phyloP scores from a whole-genome alignment of 2,113 vertebrate genomes.

The Narcine bancroftii region DNA sequence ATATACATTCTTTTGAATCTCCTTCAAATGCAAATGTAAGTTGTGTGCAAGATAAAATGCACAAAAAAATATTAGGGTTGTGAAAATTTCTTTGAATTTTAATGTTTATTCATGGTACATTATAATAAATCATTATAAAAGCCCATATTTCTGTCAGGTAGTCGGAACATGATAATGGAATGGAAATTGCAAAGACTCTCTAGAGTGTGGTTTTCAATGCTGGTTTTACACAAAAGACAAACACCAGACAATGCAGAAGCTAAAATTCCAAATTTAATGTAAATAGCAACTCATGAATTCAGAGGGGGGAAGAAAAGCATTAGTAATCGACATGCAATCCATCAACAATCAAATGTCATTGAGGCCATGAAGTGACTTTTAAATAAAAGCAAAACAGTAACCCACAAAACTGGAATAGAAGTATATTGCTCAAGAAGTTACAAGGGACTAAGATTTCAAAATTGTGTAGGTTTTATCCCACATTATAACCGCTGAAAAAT shows the following conservation, averaged over 20 bases:
- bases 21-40: constrained; percentile 30
- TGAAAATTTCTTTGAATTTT: not conserved
- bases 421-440: not conserved
- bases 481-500: not conserved
- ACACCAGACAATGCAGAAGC: not conserved
- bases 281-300: not conserved
- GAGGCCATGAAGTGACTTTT: not conserved
- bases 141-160: constrained; percentile 31
- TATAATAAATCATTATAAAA: constrained; percentile 24
- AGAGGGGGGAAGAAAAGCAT: not conserved
- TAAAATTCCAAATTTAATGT: not conserved
- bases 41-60: constrained; percentile 7
- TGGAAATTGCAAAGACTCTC: constrained; percentile 22
- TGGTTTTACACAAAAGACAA: constrained; percentile 9
- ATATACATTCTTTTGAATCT: constrained; percentile 19
- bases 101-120: constrained; percentile 31
- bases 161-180: constrained; percentile 26
- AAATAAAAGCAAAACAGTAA: not conserved
- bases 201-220: not conserved
- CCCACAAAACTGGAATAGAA: not conserved
- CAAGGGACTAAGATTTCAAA: not conserved
- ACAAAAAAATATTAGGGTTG: not conserved
- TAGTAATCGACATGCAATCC: not conserved
- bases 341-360: not conserved
- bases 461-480: not conserved